Evolutionary conservation across 1,140 invertebrate genomes (phyloP), one percentile per base, ranked within the genome.

Genomic region (Drosophila auraria): DNA sequence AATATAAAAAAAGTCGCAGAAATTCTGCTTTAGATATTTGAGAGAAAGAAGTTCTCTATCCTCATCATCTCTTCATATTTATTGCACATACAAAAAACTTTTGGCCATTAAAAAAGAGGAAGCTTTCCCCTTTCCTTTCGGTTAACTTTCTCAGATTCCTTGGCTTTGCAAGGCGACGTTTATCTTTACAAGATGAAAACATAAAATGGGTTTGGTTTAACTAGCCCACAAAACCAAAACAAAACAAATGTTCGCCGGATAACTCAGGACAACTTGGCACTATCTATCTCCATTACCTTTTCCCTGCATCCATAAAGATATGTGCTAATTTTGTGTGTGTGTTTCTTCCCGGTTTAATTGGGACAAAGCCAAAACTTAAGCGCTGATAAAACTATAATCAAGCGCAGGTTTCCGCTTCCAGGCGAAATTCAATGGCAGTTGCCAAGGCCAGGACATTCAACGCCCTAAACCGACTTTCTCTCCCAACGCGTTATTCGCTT

Each of bases 181-280:
- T 84, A 81, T 86, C 82, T 78, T 78, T 53, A 20, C 44, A 58
- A 65, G 47, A 75, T 49, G 60, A 30, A 66, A 66, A 89, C 84
- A 86, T 63, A 78, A 90, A 90, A 86, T 77, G 86, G 81, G 82
- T 77, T 90, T 84, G 75, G 63, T 79, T 89, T 89, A 89, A 89
- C 89, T 89, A 79, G 78, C 54, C 64, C 75, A 74, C 78, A 77
- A 80, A 87, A 80, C 51, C 75, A 73, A 74, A 69, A 73, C 45
- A 80, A 80, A 64, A 77, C 80, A 83, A 80, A 83, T 78, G 76
- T 44, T 63, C 38, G 38, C 45, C 57, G 36, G 60, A 53, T 51
- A 63, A 44, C 75, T 49, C 14, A 65, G 76, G 66, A 74, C 69
- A 64, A 61, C 54, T 72, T 72, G 50, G 30, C 54, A 60, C 54